Evolutionary conservation across 2,113 vertebrate genomes (phyloP).

Genomic region (Lichenostomus cassidix): DNA sequence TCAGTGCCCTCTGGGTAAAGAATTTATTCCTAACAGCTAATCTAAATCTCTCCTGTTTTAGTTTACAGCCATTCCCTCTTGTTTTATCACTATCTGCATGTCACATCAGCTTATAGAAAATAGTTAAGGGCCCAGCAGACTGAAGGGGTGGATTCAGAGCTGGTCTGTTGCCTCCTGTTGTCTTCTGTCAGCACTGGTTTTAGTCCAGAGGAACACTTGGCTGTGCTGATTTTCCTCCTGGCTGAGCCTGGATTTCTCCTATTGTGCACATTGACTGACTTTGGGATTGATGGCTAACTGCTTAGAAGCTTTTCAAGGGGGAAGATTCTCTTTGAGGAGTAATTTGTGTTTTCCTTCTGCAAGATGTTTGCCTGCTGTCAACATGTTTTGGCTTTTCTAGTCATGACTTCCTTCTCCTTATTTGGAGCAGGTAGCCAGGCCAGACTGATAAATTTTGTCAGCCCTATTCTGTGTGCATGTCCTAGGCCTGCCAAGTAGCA

Average conservation of each 20-base stretch:
- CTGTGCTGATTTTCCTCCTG: background rate
- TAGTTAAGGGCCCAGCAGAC: background rate
- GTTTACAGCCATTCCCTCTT: background rate
- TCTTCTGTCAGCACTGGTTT: background rate
- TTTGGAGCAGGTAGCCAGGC: background rate
- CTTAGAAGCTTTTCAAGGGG: background rate
- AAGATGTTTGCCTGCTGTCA: background rate
- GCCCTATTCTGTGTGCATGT: background rate
- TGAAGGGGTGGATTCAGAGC: background rate
- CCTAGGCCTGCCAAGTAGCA: background rate
- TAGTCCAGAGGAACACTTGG: background rate
- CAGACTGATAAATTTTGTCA: background rate
- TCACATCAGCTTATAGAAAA: background rate
- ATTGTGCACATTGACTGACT: fast-evolving
- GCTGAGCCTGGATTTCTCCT: background rate
- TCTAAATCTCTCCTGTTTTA: background rate
- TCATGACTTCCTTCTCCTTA: background rate
- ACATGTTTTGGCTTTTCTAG: background rate
- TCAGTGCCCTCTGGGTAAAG: background rate
- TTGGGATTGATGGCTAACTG: background rate
- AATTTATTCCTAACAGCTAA: background rate
- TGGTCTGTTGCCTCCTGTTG: background rate
- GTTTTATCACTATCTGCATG: fast-evolving
- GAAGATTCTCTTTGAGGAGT: background rate
- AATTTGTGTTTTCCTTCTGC: background rate